Evolutionary conservation across 2,888 invertebrate species (phyloP).

Genomic region (Vannuccia rotundouncinata): DNA sequence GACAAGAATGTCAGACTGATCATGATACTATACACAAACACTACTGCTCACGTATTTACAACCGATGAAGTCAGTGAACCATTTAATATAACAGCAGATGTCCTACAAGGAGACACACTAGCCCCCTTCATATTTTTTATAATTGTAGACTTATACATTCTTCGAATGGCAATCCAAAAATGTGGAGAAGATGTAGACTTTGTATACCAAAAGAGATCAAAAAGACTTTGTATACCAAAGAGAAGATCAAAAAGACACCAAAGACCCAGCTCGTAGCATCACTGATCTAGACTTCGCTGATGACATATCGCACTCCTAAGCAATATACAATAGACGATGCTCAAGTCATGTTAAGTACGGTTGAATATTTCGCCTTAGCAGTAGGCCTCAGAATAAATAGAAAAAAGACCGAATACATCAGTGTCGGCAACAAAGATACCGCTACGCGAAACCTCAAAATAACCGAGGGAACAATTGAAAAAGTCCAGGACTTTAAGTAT

Average conservation of each 20-base stretch:
- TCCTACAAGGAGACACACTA: constrained; percentile 13
- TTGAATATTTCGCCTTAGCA: constrained; percentile 16
- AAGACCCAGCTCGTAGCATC: constrained; percentile 26
- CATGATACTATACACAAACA: constrained; percentile 24
- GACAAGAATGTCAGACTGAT: constrained; percentile 19
- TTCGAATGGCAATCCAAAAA: constrained; percentile 22
- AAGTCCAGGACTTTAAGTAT: constrained; percentile 24
- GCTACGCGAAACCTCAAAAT: constrained; percentile 21
- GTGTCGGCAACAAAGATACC: constrained; percentile 14
- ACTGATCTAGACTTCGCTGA: constrained; percentile 31
- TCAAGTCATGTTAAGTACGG: constrained; percentile 23
- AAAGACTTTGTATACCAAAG: no score
- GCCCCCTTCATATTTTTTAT: constrained; percentile 31
- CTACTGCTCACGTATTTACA: constrained; percentile 26
- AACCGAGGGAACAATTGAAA: constrained; percentile 18
- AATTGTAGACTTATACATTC: constrained; percentile 28
- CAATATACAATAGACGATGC: constrained; percentile 19
- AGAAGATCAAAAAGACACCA: constrained; percentile 26
- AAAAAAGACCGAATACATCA: neutral
- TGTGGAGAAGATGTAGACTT: constrained; percentile 21
- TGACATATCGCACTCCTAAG: constrained; percentile 31
- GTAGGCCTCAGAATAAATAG: neutral
- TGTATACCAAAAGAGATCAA: constrained; percentile 3
- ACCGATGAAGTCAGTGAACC: constrained; percentile 22
- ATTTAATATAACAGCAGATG: constrained; percentile 11